These are phyloP conservation scores for Bombycilla garrulus DNA, from an alignment of 2,113 vertebrate species.

Conservation along the genomic window DNA sequence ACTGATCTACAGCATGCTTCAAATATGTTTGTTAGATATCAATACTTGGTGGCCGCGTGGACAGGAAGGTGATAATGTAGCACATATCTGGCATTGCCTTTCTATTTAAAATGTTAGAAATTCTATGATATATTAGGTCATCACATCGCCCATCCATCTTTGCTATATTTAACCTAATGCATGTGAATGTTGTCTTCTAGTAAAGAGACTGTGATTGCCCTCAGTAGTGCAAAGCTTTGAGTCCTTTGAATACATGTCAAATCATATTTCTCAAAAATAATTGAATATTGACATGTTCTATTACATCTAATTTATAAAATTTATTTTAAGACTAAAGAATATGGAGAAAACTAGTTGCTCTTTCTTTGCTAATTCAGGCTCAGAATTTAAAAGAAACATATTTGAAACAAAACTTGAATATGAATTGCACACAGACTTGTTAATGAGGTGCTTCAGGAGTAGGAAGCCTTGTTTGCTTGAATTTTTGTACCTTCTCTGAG, in stretches of 20 bases:
- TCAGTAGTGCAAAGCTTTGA: background rate
- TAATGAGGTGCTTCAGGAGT: background rate
- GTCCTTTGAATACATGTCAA: background rate
- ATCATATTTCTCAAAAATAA: background rate
- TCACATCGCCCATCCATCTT: background rate
- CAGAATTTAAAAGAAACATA: background rate
- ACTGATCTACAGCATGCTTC: background rate
- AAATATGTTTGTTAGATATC: background rate
- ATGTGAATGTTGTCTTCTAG: background rate
- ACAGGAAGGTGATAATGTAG: background rate
- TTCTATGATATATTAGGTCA: background rate
- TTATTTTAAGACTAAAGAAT: background rate
- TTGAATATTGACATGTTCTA: background rate
- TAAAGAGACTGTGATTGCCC: background rate
- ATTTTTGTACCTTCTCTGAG: background rate
- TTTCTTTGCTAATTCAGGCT: background rate
- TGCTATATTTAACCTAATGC: background rate
- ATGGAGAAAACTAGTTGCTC: background rate
- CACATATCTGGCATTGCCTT: background rate
- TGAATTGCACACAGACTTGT: background rate
- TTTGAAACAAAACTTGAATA: background rate
- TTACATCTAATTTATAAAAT: background rate
- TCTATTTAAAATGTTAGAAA: background rate
- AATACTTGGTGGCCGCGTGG: background rate
- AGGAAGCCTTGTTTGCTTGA: background rate